Percentiles rank a stretch among this genome's conserved stretches.
Conservation (phyloP, 2,888 invertebrate genomes). For the Chouioia cunea region DNA sequence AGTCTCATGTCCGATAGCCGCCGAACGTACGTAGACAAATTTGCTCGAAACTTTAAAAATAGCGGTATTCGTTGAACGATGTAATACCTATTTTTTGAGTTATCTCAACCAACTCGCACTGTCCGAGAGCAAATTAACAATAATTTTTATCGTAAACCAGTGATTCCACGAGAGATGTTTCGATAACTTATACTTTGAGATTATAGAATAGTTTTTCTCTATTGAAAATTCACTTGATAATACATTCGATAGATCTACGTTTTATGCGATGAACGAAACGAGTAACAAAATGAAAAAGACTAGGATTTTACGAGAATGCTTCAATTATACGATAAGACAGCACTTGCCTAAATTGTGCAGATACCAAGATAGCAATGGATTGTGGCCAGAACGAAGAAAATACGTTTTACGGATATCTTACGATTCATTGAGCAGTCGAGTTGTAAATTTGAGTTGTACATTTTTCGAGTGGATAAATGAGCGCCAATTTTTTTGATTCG, state of each 20-base stretch:
- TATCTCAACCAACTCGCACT: too few species aligned
- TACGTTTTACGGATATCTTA: conserved; percentile 18
- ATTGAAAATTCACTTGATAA: conserved; percentile 15
- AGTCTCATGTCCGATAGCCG: conserved; percentile 49
- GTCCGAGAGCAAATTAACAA: too few species aligned
- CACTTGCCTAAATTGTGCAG: conserved; percentile 58
- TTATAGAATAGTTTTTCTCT: conserved; percentile 33
- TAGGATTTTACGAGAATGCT: conserved; percentile 39
- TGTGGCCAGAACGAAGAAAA: conserved; percentile 28
- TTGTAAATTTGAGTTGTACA: background rate
- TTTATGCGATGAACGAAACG: conserved; percentile 62
- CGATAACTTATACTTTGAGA: conserved; percentile 21
- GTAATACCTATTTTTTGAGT: too few species aligned
- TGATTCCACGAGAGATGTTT: background rate
- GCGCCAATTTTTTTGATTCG: conserved; percentile 19
- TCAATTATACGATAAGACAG: conserved; percentile 51
- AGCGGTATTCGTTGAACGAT: conserved; percentile 11
- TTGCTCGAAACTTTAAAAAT: conserved; percentile 46
- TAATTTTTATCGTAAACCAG: too few species aligned
- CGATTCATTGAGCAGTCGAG: background rate
- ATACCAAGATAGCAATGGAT: conserved; percentile 38
- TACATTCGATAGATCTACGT: conserved; percentile 49
- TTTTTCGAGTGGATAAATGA: conserved; percentile 13
- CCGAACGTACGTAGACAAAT: conserved; percentile 51
- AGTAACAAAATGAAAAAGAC: conserved; percentile 57